Evolutionary conservation across 2,113 vertebrate genomes (phyloP).

Genomic region (Anas platyrhynchos): DNA sequence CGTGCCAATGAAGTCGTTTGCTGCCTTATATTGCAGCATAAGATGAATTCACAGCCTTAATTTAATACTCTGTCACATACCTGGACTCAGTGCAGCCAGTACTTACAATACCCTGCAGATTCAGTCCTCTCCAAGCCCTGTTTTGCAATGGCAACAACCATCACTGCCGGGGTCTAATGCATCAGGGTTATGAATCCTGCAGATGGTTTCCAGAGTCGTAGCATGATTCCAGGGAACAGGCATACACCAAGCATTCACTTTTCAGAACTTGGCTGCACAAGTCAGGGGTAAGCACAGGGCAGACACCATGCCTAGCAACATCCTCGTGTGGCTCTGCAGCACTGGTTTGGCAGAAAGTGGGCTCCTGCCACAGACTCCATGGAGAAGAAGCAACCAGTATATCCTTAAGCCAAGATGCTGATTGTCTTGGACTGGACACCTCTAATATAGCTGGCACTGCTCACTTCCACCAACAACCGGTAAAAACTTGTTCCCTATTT

Average conservation of each 20-base stretch:
- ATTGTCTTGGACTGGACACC: background rate
- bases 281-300: background rate
- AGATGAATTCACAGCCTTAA: background rate
- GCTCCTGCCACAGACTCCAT: accelerated
- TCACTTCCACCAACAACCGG: background rate
- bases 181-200: background rate
- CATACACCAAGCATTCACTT: background rate
- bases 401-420: background rate
- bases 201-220: background rate
- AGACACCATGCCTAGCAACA: background rate
- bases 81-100: background rate
- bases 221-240: background rate
- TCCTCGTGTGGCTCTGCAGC: background rate
- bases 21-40: slow-evolving; percentile 54
- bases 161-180: background rate
- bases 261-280: background rate
- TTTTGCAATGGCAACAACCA: background rate
- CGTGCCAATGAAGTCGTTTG: background rate
- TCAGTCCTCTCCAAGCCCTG: background rate
- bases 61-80: slow-evolving; percentile 46
- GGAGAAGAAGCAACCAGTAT: background rate
- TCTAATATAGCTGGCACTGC: background rate
- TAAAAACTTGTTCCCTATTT: slow-evolving; percentile 31
- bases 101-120: background rate
- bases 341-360: background rate